Evolutionary conservation across 2,113 vertebrate species (phyloP).

Genomic region (Leuciscus idus): DNA sequence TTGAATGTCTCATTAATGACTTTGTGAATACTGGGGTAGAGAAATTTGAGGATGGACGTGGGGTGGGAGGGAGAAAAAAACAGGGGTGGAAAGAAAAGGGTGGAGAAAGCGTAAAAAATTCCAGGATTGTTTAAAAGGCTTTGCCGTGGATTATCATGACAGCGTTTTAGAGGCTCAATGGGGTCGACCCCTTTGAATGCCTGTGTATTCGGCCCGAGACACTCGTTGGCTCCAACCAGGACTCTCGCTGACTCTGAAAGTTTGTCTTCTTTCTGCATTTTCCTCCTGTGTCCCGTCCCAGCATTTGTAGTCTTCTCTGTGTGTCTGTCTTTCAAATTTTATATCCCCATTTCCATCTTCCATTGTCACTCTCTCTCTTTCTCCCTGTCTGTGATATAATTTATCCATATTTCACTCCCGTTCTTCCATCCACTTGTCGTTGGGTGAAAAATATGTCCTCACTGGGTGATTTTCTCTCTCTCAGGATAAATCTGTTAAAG

Average conservation of each 20-base stretch:
- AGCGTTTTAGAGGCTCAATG: slow-evolving; percentile 90
- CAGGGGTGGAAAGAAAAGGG: slow-evolving; percentile 77
- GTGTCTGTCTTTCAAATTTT: not conserved
- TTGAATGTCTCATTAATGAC: slow-evolving; percentile 99
- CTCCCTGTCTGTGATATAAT: not conserved
- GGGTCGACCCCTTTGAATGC: slow-evolving; percentile 94
- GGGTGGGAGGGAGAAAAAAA: slow-evolving; percentile 71
- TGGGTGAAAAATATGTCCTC: slow-evolving; percentile 20
- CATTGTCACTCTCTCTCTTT: slow-evolving; percentile 14
- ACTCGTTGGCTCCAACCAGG: slow-evolving; percentile 95
- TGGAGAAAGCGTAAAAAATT: slow-evolving; percentile 96
- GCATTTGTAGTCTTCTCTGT: not conserved
- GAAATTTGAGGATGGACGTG: slow-evolving; percentile 66
- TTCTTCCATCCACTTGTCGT: slow-evolving; percentile 25
- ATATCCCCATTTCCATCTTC: not conserved
- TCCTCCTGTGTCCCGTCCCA: slow-evolving; percentile 74
- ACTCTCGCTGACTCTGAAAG: slow-evolving; percentile 96
- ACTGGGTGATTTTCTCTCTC: slow-evolving; percentile 2
- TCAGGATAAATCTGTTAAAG: slow-evolving; percentile 28
- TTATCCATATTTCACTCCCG: slow-evolving; percentile 22
- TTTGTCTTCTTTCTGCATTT: slow-evolving; percentile 93
- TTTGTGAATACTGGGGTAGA: slow-evolving; percentile 85
- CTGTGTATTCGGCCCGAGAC: slow-evolving; percentile 83
- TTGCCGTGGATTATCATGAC: slow-evolving; percentile 92
- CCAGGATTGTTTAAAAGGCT: slow-evolving; percentile 98